Percentiles rank a stretch among this genome's conserved stretches.
Evolutionary conservation across 2,888 invertebrate genomes (phyloP).

Genomic region (Charanyca ferruginea): DNA sequence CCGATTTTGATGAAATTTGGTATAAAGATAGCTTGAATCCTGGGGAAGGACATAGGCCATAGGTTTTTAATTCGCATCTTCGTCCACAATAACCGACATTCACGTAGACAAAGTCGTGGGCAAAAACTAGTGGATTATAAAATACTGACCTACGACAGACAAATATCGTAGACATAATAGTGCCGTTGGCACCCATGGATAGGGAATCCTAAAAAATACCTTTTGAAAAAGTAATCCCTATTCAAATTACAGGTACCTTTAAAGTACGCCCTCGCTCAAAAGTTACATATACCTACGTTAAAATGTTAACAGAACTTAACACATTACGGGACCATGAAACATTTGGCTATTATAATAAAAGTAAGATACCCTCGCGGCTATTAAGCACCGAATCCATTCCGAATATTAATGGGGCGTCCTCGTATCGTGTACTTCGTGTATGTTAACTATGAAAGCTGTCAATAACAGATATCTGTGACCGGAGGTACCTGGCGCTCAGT

Average conservation of each 20-base stretch:
- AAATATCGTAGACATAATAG: no score
- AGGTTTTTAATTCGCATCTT: no score
- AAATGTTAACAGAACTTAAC: constrained; percentile 37
- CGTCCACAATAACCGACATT: no score
- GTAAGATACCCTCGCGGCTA: constrained; percentile 61
- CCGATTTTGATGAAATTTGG: no score
- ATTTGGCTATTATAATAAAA: constrained; percentile 59
- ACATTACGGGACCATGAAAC: constrained; percentile 52
- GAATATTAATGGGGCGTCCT: constrained; percentile 66
- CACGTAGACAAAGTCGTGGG: no score
- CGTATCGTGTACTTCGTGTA: constrained; percentile 37
- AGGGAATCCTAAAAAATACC: constrained; percentile 1
- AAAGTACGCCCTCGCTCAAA: constrained; percentile 17
- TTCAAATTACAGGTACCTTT: constrained; percentile 30
- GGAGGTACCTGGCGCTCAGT: constrained; percentile 43
- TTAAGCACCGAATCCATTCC: constrained; percentile 64
- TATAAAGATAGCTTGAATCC: no score
- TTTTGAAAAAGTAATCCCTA: constrained; percentile 18
- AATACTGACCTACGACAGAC: no score
- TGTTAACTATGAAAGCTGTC: constrained; percentile 53
- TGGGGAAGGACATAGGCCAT: no score
- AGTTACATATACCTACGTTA: constrained; percentile 36
- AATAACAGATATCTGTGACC: constrained; percentile 60
- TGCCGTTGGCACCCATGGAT: background rate
- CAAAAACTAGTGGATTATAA: no score